Percentiles rank a stretch among this genome's conserved stretches.
These are phyloP conservation scores for Eupithecia tripunctaria DNA, from an alignment of 2,888 invertebrate species.

Conservation along the genomic window DNA sequence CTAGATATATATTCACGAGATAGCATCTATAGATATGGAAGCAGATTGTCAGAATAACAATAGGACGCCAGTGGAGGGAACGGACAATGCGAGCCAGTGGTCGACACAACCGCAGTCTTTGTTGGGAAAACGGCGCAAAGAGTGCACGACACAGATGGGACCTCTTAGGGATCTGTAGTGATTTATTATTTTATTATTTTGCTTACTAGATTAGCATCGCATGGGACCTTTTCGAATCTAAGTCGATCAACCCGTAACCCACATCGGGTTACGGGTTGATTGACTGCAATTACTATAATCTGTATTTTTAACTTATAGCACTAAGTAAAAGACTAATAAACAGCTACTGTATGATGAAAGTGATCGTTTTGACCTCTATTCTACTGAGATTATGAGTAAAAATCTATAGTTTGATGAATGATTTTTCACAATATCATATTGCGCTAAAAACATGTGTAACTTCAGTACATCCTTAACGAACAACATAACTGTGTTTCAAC, in stretches of 20 bases:
- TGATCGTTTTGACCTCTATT: neutral
- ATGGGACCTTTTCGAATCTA: too few relatives aligned
- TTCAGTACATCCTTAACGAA: neutral
- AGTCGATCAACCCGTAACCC: neutral
- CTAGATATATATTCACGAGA: conserved; percentile 7
- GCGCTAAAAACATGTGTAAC: neutral
- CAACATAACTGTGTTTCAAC: neutral
- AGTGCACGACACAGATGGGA: conserved; percentile 46
- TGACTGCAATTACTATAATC: neutral
- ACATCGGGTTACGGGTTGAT: too few relatives aligned
- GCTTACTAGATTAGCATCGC: neutral
- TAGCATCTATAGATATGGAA: neutral
- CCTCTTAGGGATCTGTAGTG: neutral
- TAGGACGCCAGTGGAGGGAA: conserved; percentile 56
- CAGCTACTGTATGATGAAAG: neutral
- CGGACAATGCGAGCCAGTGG: conserved; percentile 74
- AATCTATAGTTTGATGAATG: neutral
- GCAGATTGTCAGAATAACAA: conserved; percentile 78
- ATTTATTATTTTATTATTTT: neutral
- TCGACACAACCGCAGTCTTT: conserved; percentile 76
- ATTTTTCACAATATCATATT: neutral
- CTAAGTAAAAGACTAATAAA: neutral
- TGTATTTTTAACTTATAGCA: neutral
- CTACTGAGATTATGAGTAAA: neutral
- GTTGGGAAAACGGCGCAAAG: conserved; percentile 62